phyloP scores from a whole-genome alignment of 2,888 invertebrate genomes.

The Nebria brevicollis region DNA sequence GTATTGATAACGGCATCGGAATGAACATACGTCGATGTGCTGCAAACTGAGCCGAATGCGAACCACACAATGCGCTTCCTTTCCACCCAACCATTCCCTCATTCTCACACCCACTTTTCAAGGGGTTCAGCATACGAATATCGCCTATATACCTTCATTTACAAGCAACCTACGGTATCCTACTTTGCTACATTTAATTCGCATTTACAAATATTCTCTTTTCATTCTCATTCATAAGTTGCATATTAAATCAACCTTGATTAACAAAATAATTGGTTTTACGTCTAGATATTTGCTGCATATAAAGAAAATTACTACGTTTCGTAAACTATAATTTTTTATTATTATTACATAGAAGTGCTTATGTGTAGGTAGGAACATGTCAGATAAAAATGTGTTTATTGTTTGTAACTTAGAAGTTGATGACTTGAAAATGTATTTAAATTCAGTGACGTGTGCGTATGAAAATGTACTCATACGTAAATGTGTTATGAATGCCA shows the following conservation, averaged over 20 bases:
- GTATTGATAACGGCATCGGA: conserved; percentile 17
- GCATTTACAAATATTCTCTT: not conserved
- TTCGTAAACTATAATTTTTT: no score
- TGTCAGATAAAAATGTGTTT: no score
- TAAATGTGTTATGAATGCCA: not conserved
- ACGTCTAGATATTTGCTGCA: no score
- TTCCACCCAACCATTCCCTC: not conserved
- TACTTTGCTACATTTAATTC: not conserved
- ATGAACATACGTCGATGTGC: conserved; percentile 17
- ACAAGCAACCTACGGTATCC: not conserved
- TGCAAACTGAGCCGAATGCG: not conserved
- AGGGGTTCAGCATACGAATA: not conserved
- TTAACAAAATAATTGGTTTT: no score
- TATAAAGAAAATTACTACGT: no score
- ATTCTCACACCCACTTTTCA: not conserved
- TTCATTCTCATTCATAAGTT: not conserved
- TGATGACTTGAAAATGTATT: no score
- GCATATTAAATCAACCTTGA: not conserved
- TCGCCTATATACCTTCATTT: not conserved
- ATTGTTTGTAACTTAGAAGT: no score
- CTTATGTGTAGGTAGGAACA: no score
- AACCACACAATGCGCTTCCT: not conserved
- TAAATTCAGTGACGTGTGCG: not conserved
- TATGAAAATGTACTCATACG: not conserved
- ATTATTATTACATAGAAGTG: no score